A percentile compares a stretch with the other conserved stretches of the same genome.
Evolutionary conservation across 1,140 invertebrate species (phyloP).

Genomic region (Nebria ingens): DNA sequence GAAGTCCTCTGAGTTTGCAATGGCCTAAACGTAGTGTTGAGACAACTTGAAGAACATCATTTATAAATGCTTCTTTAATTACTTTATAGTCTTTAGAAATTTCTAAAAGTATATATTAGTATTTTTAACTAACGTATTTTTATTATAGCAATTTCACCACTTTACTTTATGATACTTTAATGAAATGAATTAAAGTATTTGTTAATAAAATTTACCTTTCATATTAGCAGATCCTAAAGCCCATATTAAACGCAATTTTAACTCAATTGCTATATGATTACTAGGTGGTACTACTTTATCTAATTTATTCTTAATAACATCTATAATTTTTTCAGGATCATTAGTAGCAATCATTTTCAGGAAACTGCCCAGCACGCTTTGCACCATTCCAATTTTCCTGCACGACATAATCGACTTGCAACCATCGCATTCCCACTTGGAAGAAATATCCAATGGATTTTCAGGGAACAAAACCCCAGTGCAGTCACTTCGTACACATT

Average conservation of each 20-base stretch:
- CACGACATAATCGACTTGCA: slow-evolving; percentile 33
- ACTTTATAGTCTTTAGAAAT: neutral
- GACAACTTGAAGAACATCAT: slow-evolving; percentile 28
- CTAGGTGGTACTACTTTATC: slow-evolving; percentile 35
- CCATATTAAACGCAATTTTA: slow-evolving; percentile 23
- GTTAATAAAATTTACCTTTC: neutral
- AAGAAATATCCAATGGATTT: slow-evolving; percentile 33
- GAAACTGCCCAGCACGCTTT: slow-evolving; percentile 36
- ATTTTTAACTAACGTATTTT: neutral
- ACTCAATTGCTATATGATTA: slow-evolving; percentile 39
- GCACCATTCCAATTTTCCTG: slow-evolving; percentile 33
- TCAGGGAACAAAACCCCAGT: slow-evolving; percentile 34
- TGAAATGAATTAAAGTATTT: neutral
- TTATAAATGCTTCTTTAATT: slow-evolving; percentile 25
- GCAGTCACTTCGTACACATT: slow-evolving; percentile 35
- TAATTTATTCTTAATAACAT: slow-evolving; percentile 32
- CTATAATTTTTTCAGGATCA: slow-evolving; percentile 32
- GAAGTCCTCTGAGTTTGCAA: slow-evolving; percentile 27
- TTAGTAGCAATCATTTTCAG: slow-evolving; percentile 33
- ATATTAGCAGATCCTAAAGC: neutral
- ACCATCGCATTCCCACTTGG: slow-evolving; percentile 36
- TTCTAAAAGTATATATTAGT: neutral
- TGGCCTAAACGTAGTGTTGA: slow-evolving; percentile 31
- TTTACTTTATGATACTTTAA: neutral
- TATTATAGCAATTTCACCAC: neutral